Percentiles rank a stretch among this genome's conserved stretches.
Evolutionary conservation across 1,140 invertebrate genomes (phyloP).

Genomic region (Drosophila bipectinata): DNA sequence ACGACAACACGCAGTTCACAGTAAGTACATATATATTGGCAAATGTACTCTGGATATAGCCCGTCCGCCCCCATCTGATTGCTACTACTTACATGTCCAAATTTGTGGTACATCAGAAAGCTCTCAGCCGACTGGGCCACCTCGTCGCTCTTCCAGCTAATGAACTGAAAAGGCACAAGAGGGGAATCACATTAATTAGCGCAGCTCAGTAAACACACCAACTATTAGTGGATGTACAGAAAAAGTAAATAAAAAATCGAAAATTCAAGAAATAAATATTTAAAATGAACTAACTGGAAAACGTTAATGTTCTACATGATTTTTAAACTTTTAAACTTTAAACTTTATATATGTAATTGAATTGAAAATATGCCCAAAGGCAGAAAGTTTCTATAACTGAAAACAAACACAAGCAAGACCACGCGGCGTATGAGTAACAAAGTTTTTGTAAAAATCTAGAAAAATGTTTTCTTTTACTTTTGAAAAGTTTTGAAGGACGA

Average conservation of each 20-base stretch:
- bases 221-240: background rate
- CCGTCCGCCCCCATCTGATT: background rate
- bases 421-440: background rate
- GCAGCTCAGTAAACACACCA: background rate
- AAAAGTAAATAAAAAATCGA: background rate
- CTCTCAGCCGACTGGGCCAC: conserved; percentile 92
- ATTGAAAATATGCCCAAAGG: background rate
- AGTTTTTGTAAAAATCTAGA: background rate
- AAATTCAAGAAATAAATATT: background rate
- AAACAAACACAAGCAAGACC: background rate
- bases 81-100: conserved; percentile 91
- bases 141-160: conserved; percentile 89
- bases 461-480: background rate
- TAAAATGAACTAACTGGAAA: background rate
- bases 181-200: conserved; percentile 19
- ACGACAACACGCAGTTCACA: conserved; percentile 50
- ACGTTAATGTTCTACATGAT: no score
- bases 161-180: conserved; percentile 85
- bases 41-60: background rate
- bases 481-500: background rate
- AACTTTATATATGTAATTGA: background rate
- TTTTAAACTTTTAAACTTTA: background rate
- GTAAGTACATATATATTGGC: conserved; percentile 7
- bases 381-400: background rate
- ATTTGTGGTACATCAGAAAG: conserved; percentile 94